phyloP scores from a whole-genome alignment of 2,888 invertebrate genomes.

The Dynastes tityus region DNA sequence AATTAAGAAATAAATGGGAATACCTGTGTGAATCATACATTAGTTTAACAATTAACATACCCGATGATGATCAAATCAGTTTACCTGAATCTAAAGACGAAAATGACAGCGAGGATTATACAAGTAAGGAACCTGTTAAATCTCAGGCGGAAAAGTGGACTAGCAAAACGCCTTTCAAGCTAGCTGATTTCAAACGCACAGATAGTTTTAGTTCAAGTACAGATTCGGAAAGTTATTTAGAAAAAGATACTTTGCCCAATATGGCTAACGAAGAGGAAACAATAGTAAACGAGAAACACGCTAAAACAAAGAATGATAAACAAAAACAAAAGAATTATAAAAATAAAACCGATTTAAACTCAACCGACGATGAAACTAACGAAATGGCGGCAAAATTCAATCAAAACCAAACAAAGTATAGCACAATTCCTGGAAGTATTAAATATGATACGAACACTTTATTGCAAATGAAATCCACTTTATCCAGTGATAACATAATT shows the following conservation, averaged over 20 bases:
- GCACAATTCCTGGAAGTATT: constrained; percentile 59
- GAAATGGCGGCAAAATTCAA: constrained; percentile 64
- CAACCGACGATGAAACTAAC: constrained; percentile 68
- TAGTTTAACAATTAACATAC: constrained; percentile 67
- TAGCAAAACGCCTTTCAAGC: constrained; percentile 68
- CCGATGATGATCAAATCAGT: constrained; percentile 59
- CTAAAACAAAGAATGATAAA: constrained; percentile 47
- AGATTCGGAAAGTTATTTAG: constrained; percentile 68
- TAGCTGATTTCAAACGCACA: constrained; percentile 74
- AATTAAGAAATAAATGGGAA: constrained; percentile 68
- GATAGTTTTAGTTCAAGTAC: constrained; percentile 65
- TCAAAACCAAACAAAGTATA: constrained; percentile 65
- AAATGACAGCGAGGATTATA: constrained; percentile 44
- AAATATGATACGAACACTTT: constrained; percentile 68
- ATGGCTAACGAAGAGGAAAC: constrained; percentile 67
- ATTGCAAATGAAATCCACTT: constrained; percentile 65
- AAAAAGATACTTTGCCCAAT: constrained; percentile 66
- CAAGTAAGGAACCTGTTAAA: constrained; percentile 26
- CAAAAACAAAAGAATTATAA: constrained; percentile 28
- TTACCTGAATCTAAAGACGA: constrained; percentile 59
- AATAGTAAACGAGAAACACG: constrained; percentile 59
- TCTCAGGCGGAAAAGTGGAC: constrained; percentile 50
- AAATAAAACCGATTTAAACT: constrained; percentile 57
- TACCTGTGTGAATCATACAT: constrained; percentile 68
- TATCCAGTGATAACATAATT: constrained; percentile 60